Conservation (phyloP, 1,140 invertebrate genomes). For the Plutomurus gul region DNA sequence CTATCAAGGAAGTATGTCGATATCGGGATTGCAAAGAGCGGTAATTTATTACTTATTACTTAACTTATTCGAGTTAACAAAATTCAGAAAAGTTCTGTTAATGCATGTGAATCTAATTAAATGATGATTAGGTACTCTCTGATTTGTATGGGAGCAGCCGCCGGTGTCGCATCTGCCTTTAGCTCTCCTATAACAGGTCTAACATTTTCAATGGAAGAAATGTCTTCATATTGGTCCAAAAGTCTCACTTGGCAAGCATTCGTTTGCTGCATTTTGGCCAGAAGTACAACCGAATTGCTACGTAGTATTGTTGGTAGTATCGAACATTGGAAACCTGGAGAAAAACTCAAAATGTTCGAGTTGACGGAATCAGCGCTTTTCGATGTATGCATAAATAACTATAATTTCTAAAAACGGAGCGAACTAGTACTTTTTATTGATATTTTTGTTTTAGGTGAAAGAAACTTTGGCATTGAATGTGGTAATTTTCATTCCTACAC, state of each 20-base stretch:
- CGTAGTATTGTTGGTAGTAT: slow-evolving; percentile 22
- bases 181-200: slow-evolving; percentile 53
- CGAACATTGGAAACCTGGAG: not conserved
- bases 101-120: not conserved
- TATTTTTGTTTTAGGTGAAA: slow-evolving; percentile 43
- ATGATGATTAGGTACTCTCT: slow-evolving; percentile 58
- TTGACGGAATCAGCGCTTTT: slow-evolving; percentile 50
- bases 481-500: slow-evolving; percentile 39
- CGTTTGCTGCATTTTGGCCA: slow-evolving; percentile 61
- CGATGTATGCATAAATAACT: slow-evolving; percentile 41
- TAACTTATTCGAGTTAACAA: not conserved
- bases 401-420: not conserved
- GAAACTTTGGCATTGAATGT: slow-evolving; percentile 36
- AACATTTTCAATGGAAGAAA: slow-evolving; percentile 55
- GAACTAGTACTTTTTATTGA: not conserved
- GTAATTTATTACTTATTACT: slow-evolving; percentile 51
- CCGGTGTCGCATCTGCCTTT: slow-evolving; percentile 54
- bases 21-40: slow-evolving; percentile 59
- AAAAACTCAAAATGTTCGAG: slow-evolving; percentile 21
- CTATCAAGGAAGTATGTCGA: slow-evolving; percentile 53
- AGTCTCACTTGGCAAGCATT: slow-evolving; percentile 61
- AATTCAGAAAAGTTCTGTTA: too few species aligned
- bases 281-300: slow-evolving; percentile 60
- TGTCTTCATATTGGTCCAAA: slow-evolving; percentile 61
- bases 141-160: slow-evolving; percentile 54